Evolutionary conservation across 2,113 vertebrate species (phyloP).

Genomic region (Oostethus manadensis): DNA sequence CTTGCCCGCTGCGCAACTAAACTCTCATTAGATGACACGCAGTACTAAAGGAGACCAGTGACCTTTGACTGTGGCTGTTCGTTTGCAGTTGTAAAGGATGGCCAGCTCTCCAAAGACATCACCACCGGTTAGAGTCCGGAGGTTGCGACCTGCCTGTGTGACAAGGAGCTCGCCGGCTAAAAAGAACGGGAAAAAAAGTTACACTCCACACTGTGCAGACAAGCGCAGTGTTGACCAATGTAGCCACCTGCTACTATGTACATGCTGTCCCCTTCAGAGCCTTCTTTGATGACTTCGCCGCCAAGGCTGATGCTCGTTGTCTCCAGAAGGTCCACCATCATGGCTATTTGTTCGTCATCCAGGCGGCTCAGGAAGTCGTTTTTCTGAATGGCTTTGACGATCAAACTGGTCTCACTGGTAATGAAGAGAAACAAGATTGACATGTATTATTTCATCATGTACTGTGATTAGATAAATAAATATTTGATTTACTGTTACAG

Average conservation of each 20-base stretch:
- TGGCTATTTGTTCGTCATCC: conserved; percentile 74
- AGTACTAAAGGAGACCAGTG: neutral
- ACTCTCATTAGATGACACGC: neutral
- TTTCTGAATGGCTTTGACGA: conserved; percentile 69
- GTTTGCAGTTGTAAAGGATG: conserved; percentile 78
- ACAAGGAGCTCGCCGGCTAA: conserved; percentile 74
- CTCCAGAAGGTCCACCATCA: conserved; percentile 72
- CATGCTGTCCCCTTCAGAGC: conserved; percentile 73
- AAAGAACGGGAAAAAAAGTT: neutral
- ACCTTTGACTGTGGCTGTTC: conserved; percentile 78
- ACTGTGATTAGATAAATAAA: no score
- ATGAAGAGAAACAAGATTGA: neutral
- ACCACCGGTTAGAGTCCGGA: conserved; percentile 66
- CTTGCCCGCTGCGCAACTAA: neutral
- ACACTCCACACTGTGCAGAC: neutral
- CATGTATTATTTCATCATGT: no score
- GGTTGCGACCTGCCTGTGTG: conserved; percentile 63
- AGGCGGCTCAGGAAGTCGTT: conserved; percentile 77
- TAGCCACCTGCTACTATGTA: conserved; percentile 76
- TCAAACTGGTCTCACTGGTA: conserved; percentile 69
- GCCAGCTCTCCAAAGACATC: conserved; percentile 79
- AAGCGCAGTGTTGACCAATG: neutral
- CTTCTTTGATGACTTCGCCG: conserved; percentile 68
- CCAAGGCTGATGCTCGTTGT: conserved; percentile 34
- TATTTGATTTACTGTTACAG: no score